Conservation (phyloP, 2,888 invertebrate genomes). For the Rhingia campestris region DNA sequence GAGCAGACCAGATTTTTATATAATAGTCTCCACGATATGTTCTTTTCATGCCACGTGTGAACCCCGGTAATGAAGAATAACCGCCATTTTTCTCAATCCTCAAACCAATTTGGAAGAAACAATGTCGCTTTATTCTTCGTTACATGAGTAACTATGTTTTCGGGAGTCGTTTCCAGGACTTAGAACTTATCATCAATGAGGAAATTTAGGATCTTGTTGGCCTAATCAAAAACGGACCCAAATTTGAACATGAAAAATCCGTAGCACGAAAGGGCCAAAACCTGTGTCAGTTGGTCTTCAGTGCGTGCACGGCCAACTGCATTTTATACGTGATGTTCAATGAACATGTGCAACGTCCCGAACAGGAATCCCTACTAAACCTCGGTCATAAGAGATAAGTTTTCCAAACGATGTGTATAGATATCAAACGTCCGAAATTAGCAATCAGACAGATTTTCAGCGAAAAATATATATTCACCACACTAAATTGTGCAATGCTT, state of each 20-base stretch:
- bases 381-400: conserved; percentile 80
- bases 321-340: conserved; percentile 85
- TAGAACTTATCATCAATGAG: conserved; percentile 84
- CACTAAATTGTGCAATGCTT: too few species aligned
- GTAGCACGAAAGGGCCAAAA: conserved; percentile 78
- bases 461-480: too few species aligned
- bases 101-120: conserved; percentile 86
- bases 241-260: conserved; percentile 82
- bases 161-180: conserved; percentile 85
- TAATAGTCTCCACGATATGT: too few species aligned
- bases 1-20: too few species aligned
- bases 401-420: too few species aligned
- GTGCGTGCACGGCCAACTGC: conserved; percentile 84
- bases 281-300: conserved; percentile 84
- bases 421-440: too few species aligned
- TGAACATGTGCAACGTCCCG: conserved; percentile 83
- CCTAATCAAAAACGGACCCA: conserved; percentile 83
- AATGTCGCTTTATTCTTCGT: conserved; percentile 87
- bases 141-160: conserved; percentile 88
- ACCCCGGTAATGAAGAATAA: too few species aligned
- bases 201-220: conserved; percentile 83
- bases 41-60: too few species aligned
- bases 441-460: too few species aligned
- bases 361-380: conserved; percentile 83
- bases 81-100: too few species aligned